Percentiles rank a stretch among this genome's conserved stretches.
phyloP scores from a whole-genome alignment of 2,888 invertebrate species.

The Sturmia bella region DNA sequence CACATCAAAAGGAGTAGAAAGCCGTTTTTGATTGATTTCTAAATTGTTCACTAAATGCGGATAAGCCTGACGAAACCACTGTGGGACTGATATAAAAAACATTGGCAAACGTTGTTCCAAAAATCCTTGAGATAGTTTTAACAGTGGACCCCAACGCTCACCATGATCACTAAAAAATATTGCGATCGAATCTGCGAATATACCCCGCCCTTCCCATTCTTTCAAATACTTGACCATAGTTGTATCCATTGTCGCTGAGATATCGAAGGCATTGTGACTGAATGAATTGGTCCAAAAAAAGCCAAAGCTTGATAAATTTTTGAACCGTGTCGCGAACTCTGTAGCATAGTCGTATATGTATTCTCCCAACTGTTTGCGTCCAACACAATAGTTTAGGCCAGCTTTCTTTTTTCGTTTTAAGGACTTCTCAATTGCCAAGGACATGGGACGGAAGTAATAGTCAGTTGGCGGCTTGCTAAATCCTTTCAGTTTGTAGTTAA shows the following conservation, averaged over 20 bases:
- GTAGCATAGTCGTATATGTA: slow-evolving; percentile 86
- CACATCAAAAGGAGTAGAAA: slow-evolving; percentile 88
- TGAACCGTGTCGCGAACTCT: slow-evolving; percentile 85
- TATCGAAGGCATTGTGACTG: slow-evolving; percentile 87
- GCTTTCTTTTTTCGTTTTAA: slow-evolving; percentile 82
- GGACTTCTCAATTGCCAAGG: slow-evolving; percentile 85
- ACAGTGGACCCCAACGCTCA: slow-evolving; percentile 86
- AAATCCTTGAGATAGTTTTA: slow-evolving; percentile 87
- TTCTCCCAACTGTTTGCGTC: slow-evolving; percentile 85
- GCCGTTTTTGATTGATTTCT: slow-evolving; percentile 84
- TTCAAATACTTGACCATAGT: slow-evolving; percentile 84
- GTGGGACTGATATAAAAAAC: slow-evolving; percentile 87
- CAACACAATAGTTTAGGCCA: slow-evolving; percentile 84
- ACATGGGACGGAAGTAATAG: slow-evolving; percentile 89
- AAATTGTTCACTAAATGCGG: slow-evolving; percentile 83
- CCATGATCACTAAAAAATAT: slow-evolving; percentile 91
- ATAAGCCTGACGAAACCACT: slow-evolving; percentile 84
- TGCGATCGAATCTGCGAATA: slow-evolving; percentile 86
- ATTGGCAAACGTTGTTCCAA: slow-evolving; percentile 90
- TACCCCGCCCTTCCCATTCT: slow-evolving; percentile 83
- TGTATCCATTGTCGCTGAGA: slow-evolving; percentile 86
- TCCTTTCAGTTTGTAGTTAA: slow-evolving; percentile 86
- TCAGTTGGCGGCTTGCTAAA: slow-evolving; percentile 89
- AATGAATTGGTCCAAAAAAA: slow-evolving; percentile 90
- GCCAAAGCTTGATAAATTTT: slow-evolving; percentile 85